These are phyloP conservation scores for Solenopsis fugax DNA, from an alignment of 1,140 invertebrate species.

Conservation along the genomic window DNA sequence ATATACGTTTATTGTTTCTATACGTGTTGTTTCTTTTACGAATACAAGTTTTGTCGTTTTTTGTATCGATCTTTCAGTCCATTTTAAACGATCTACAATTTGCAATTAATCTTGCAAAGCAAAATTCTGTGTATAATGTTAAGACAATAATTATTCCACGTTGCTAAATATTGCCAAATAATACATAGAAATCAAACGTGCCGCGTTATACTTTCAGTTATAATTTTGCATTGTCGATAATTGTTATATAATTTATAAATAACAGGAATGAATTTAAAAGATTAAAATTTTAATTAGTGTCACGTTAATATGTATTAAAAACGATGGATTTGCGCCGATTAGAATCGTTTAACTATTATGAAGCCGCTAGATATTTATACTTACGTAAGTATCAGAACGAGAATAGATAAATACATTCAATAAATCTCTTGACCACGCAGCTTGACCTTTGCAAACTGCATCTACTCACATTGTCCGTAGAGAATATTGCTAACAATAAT, in stretches of 20 bases:
- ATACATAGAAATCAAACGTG: no score
- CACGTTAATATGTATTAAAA: not conserved
- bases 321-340: not conserved
- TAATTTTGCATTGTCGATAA: not conserved
- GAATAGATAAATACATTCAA: constrained; percentile 12
- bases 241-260: not conserved
- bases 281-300: not conserved
- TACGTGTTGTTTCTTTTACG: not conserved
- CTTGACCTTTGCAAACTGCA: constrained; percentile 30
- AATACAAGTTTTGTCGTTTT: not conserved
- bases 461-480: not conserved
- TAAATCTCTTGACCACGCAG: constrained; percentile 3
- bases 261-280: not conserved
- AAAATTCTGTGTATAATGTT: not conserved
- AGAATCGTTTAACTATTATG: not conserved
- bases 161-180: no score
- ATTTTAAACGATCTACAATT: not conserved
- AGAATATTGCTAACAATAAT: not conserved
- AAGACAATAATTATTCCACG: no score
- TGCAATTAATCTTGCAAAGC: not conserved
- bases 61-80: not conserved
- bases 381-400: constrained; percentile 18
- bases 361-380: not conserved
- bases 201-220: not conserved
- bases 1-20: constrained; percentile 32